Evolutionary conservation across 2,113 vertebrate species (phyloP), one percentile per base, ranked within the genome.

Genomic region (Zingel zingel): DNA sequence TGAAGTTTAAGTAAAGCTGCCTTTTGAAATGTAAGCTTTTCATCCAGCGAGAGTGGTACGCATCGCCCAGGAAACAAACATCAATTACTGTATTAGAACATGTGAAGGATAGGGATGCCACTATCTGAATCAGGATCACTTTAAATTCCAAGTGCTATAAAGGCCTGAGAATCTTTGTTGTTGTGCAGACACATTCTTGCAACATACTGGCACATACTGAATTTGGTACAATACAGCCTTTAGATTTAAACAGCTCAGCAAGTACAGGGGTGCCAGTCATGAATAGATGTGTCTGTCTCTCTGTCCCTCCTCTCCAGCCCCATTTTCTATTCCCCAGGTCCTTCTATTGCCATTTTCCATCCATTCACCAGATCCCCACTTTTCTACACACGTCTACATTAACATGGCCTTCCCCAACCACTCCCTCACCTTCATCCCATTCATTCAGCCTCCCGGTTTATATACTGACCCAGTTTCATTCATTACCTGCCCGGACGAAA

Each of bases 11-110:
- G 61, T 48, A 54, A 70, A 82, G 56, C 56, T 59, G 56, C 23
- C 45, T 63, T 79, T 83, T 73, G 15, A 82, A 83, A 84, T 88
- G 77, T 67, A 53, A 72, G 71, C 58, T 63, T 75, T 77, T 77
- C 72, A 50, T 66, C 50, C 21, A 33, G 61, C 45, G 48, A 56
- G 74, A 67, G 30, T 53, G 51, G 6, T 23, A 5, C 6, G 50
- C 47, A 14, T 72, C 45, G 70, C 72, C 18, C 54, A 5, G n/a
- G 68, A 81, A 65, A 80, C 74, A 61, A 77, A 72, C 36, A 10
- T 39, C 36, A 39, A 39, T 39, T 71, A 73, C 72, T 53, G 69
- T 50, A 27, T 51, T 4, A 33, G 33, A 71, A 50, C 16, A 61
- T 30, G 39, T 43, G 58, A 54, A 36, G 53, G 66, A 71, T 2